These are phyloP conservation scores for Drosophila murphyi DNA, from an alignment of 1,140 invertebrate species.

Conservation along the genomic window DNA sequence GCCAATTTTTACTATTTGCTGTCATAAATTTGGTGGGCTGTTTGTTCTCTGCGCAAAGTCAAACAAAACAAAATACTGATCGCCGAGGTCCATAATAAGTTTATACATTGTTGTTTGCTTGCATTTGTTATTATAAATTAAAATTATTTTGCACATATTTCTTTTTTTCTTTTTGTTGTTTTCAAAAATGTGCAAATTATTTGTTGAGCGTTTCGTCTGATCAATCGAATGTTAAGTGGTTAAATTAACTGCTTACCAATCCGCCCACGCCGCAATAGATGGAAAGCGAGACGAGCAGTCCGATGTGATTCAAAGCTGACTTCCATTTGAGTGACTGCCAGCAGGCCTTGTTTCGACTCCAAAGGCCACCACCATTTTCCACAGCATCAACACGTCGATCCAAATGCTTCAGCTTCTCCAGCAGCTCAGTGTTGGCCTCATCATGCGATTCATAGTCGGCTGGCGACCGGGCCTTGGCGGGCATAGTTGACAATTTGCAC, in stretches of 20 bases:
- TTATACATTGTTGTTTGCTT: slow-evolving; percentile 8
- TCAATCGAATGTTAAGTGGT: neutral
- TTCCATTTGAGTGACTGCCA: slow-evolving; percentile 85
- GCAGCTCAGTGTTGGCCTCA: slow-evolving; percentile 78
- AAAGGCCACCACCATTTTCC: slow-evolving; percentile 44
- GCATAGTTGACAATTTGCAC: slow-evolving; percentile 34
- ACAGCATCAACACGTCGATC: slow-evolving; percentile 72
- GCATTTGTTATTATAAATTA: slow-evolving; percentile 25
- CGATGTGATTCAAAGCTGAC: slow-evolving; percentile 88
- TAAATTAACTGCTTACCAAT: slow-evolving; percentile 86
- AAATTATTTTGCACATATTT: slow-evolving; percentile 8
- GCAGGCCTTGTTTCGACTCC: slow-evolving; percentile 49
- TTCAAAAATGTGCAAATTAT: slow-evolving; percentile 27
- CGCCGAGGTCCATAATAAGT: neutral
- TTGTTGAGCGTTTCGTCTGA: slow-evolving; percentile 28
- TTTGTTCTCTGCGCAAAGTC: slow-evolving; percentile 15
- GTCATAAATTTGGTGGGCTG: slow-evolving; percentile 46
- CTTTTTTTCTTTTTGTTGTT: slow-evolving; percentile 3
- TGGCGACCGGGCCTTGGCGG: slow-evolving; percentile 44
- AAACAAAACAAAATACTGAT: slow-evolving; percentile 17
- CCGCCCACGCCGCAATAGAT: slow-evolving; percentile 90
- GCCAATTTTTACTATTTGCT: slow-evolving; percentile 59
- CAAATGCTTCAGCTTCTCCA: slow-evolving; percentile 80
- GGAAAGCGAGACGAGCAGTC: slow-evolving; percentile 89
- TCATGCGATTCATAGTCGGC: slow-evolving; percentile 74